A percentile compares a stretch with the other conserved stretches of the same genome.
Evolutionary conservation across 1,140 invertebrate species (phyloP).

Genomic region (Trachymyrmex septentrionalis): DNA sequence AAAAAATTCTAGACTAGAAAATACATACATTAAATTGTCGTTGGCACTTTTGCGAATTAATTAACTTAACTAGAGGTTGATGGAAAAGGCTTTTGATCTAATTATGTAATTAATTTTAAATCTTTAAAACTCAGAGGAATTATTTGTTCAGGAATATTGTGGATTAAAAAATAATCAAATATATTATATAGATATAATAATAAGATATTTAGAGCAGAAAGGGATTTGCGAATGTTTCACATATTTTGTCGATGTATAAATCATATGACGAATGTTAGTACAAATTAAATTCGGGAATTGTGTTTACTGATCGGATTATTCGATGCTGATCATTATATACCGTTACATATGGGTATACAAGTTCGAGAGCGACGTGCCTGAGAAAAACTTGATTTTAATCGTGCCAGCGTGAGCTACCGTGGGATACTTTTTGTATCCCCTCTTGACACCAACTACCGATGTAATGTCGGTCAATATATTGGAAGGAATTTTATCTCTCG

Average conservation of each 20-base stretch:
- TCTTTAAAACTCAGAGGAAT: neutral
- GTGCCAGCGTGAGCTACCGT: slow-evolving; percentile 63
- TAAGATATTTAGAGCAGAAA: neutral
- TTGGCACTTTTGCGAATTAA: too few relatives aligned
- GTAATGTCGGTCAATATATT: slow-evolving; percentile 54
- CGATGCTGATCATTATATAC: slow-evolving; percentile 7
- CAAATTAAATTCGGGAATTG: slow-evolving; percentile 13
- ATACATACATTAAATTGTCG: too few relatives aligned
- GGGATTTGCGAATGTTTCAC: neutral
- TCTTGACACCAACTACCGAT: neutral
- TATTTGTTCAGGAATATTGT: neutral
- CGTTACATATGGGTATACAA: neutral
- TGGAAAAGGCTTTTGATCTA: neutral
- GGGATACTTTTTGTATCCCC: slow-evolving; percentile 65
- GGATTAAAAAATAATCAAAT: neutral
- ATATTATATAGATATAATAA: neutral
- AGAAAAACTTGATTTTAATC: slow-evolving; percentile 67
- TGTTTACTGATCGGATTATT: slow-evolving; percentile 37
- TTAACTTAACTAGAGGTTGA: too few relatives aligned
- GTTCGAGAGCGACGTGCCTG: slow-evolving; percentile 53
- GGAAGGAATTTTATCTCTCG: slow-evolving; percentile 1
- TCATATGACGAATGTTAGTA: neutral
- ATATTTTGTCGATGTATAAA: neutral
- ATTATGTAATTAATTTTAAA: neutral
- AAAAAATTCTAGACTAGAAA: too few relatives aligned